phyloP scores from a whole-genome alignment of 1,140 invertebrate species.

The Medauroidea extradentata region DNA sequence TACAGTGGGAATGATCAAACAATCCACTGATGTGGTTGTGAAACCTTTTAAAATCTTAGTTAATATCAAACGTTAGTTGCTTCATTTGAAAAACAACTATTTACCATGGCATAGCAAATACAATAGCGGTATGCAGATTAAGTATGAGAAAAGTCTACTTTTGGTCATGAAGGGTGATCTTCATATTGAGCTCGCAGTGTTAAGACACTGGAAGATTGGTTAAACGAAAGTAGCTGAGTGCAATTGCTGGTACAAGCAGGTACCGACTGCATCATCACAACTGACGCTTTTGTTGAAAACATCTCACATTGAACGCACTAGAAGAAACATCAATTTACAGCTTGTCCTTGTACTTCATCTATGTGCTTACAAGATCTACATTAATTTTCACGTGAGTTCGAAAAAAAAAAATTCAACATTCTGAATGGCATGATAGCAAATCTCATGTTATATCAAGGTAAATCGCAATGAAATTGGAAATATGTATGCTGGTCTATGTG shows the following conservation, averaged over 20 bases:
- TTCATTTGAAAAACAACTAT: constrained; percentile 24
- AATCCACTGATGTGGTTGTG: not conserved
- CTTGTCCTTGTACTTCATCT: too few relatives aligned
- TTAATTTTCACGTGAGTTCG: too few relatives aligned
- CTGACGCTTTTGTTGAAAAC: not conserved
- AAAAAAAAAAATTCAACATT: too few relatives aligned
- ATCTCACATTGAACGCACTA: too few relatives aligned
- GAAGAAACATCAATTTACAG: too few relatives aligned
- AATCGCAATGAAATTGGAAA: too few relatives aligned
- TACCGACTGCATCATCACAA: not conserved
- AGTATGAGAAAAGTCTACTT: constrained; percentile 1
- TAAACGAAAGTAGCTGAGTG: not conserved
- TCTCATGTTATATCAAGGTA: too few relatives aligned
- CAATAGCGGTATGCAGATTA: constrained; percentile 20
- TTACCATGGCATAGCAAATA: constrained; percentile 21
- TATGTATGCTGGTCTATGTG: too few relatives aligned
- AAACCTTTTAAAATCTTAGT: constrained; percentile 13
- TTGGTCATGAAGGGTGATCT: not conserved
- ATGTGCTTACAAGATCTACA: too few relatives aligned
- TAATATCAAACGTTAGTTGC: constrained; percentile 21
- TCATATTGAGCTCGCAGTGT: not conserved
- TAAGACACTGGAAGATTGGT: constrained; percentile 6
- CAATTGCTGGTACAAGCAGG: not conserved
- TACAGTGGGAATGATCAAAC: not conserved
- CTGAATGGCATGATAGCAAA: too few relatives aligned